Evolutionary conservation across 2,888 invertebrate species (phyloP), one percentile per base, ranked within the genome.

Genomic region (Malthinus flaveolus): DNA sequence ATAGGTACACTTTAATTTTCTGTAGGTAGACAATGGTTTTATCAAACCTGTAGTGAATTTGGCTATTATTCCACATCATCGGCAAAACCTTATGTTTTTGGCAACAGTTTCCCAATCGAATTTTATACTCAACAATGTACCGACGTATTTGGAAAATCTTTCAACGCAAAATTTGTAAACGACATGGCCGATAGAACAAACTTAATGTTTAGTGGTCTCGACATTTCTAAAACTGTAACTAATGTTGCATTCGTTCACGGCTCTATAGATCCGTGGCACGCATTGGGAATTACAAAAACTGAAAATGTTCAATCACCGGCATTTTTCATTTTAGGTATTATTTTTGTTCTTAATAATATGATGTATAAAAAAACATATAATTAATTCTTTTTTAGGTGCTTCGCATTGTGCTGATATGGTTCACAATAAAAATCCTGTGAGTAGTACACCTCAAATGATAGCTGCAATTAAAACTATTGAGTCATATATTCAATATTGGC

Each of bases 1-100:
- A 35, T n/a, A n/a, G n/a, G n/a, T n/a, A n/a, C n/a, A n/a, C n/a
- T 35, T 9, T 35, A 35, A 35, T 9, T 36, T 36, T 1, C 10
- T 10, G 2, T 36, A 36, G 36, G 36, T 10, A 1, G 9, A 32
- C 53, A 10, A 53, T 53, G 36, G 54, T 49, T 23, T 15, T 59
- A 9, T 46, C 57, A 32, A 58, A 53, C 23, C 1, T 58, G 44
- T 8, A 39, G 8, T 15, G 12, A 42, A 42, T 12, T 42, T 11
- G 42, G 42, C 5, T 42, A 42, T 13, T 42, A 12, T 42, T 7
- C 10, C 12, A 12, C 42, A 1, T 13, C 42, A 4, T 13, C 13
- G 1, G 7, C 10, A 10, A 11, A 13, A 13, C 23, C 15, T 12
- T 8, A 15, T 8, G 42, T 15, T 6, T 23, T 42, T 42, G 15